phyloP scores from a whole-genome alignment of 2,113 vertebrate genomes.

The Piprites chloris region DNA sequence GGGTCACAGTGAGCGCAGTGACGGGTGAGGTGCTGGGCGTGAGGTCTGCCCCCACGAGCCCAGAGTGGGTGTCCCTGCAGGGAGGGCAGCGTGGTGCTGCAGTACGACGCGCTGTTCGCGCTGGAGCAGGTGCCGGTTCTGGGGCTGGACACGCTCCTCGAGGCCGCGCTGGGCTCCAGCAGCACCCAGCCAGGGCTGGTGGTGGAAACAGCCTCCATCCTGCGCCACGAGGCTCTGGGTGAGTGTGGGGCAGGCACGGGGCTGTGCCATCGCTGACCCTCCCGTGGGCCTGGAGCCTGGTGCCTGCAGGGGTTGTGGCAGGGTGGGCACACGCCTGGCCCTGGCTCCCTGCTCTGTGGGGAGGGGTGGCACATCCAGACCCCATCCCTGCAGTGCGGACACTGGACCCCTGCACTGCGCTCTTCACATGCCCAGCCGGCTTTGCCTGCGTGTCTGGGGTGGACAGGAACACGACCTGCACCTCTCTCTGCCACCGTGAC shows the following conservation, averaged over 20 bases:
- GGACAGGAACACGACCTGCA: conserved; percentile 73
- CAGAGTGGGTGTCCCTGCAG: conserved; percentile 23
- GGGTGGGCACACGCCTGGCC: not conserved
- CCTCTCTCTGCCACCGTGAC: conserved; percentile 77
- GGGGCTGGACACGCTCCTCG: conserved; percentile 58
- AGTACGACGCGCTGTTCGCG: conserved; percentile 73
- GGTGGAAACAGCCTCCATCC: conserved; percentile 57
- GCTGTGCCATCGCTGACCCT: rapidly evolving
- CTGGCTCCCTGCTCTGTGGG: not conserved
- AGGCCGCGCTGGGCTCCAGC: conserved; percentile 51
- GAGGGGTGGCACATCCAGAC: not conserved
- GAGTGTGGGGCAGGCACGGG: not conserved
- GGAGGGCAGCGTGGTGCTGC: conserved; percentile 64
- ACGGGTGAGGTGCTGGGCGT: rapidly evolving
- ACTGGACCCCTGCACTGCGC: conserved; percentile 70
- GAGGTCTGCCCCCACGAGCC: too few species aligned
- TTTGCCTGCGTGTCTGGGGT: conserved; percentile 68
- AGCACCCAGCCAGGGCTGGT: not conserved
- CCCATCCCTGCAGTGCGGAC: conserved; percentile 48
- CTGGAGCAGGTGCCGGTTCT: conserved; percentile 43
- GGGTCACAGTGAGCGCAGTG: rapidly evolving
- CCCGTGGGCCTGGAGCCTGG: rapidly evolving
- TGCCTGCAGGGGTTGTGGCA: not conserved
- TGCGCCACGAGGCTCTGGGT: conserved; percentile 77
- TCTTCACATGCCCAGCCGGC: conserved; percentile 77